Evolutionary conservation across 2,888 invertebrate species (phyloP).

Genomic region (Nasonovia ribisnigri): DNA sequence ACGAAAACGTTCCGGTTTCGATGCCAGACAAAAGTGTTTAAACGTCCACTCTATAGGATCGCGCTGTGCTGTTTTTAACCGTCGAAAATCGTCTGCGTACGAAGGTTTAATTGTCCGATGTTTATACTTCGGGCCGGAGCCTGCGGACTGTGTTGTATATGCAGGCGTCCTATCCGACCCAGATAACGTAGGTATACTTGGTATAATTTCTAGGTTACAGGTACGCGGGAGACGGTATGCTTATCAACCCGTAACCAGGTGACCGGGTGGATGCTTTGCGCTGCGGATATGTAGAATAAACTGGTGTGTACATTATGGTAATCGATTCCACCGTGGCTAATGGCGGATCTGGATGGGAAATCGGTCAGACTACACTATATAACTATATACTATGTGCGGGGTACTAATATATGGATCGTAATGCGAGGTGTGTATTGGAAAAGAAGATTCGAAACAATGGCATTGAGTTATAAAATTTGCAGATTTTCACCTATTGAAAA

Average conservation of each 20-base stretch:
- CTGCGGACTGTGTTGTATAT: background rate
- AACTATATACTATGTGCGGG: background rate
- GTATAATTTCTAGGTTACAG: conserved; percentile 55
- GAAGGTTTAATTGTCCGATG: conserved; percentile 2
- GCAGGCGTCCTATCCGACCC: background rate
- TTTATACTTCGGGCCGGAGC: background rate
- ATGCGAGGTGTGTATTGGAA: background rate
- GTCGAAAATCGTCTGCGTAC: conserved; percentile 18
- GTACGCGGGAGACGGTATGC: conserved; percentile 15
- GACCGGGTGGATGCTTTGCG: conserved; percentile 27
- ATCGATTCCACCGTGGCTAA: conserved; percentile 50
- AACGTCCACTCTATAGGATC: background rate
- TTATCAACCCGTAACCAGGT: conserved; percentile 41
- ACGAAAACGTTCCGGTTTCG: background rate
- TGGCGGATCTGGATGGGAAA: conserved; percentile 30
- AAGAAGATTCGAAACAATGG: conserved; percentile 15
- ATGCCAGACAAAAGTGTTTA: background rate
- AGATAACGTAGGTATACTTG: background rate
- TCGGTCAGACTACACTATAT: conserved; percentile 14
- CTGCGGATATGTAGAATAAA: conserved; percentile 20
- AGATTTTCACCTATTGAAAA: background rate
- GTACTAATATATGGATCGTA: conserved; percentile 23
- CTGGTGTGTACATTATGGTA: conserved; percentile 3
- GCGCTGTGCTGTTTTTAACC: background rate
- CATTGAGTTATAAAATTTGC: background rate